Conservation (phyloP, 2,113 vertebrate species). For the Leucosticte australis region DNA sequence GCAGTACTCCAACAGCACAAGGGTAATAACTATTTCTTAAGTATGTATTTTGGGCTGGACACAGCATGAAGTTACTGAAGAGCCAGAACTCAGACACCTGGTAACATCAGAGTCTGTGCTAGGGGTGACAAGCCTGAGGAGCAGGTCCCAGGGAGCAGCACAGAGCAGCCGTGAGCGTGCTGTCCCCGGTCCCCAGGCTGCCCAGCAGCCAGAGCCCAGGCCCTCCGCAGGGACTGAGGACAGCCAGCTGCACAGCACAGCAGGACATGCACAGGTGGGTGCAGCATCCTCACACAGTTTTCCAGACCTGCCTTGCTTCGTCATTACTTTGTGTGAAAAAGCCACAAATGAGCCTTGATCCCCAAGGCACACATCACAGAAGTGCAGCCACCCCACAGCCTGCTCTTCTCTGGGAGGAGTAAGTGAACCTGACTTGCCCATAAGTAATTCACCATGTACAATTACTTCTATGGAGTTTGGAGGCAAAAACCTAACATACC, state of each 20-base stretch:
- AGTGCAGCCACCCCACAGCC: rapidly evolving
- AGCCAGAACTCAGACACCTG: background rate
- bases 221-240: rapidly evolving
- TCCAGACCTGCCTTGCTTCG: rapidly evolving
- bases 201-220: rapidly evolving
- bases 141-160: rapidly evolving
- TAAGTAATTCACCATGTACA: background rate
- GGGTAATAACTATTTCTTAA: background rate
- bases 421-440: rapidly evolving
- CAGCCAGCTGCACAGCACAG: background rate
- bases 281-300: rapidly evolving
- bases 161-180: rapidly evolving
- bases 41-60: background rate
- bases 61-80: background rate
- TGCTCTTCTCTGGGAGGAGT: background rate
- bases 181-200: too few species aligned
- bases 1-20: background rate
- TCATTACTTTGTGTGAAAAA: background rate
- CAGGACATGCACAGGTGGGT: rapidly evolving
- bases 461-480: background rate
- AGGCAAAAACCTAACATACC: background rate
- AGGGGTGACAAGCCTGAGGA: background rate
- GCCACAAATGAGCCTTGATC: rapidly evolving
- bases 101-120: too few species aligned
- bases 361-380: background rate